Evolutionary conservation across 2,888 invertebrate species (phyloP), one percentile per base, ranked within the genome.

Genomic region (Cryptocephalus moraei): DNA sequence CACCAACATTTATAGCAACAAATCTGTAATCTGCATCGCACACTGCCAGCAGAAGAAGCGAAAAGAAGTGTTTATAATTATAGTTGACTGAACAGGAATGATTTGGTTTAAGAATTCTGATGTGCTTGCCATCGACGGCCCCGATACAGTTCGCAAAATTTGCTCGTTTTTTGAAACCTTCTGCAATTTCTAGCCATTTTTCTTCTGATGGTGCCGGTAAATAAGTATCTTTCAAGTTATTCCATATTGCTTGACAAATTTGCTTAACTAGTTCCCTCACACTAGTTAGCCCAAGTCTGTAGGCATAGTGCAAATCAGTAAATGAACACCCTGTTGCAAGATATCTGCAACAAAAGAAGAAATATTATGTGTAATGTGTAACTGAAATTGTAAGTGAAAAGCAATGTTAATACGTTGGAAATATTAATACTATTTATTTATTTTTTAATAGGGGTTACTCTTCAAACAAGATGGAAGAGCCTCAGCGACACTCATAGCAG

Each of bases 121-220:
- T 49, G 57, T 58, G 12, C 61, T 62, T 45, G 60, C 60, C 12
- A 62, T 50, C n/a, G n/a, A n/a, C n/a, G n/a, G n/a, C n/a, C n/a
- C n/a, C n/a, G n/a, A n/a, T n/a, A n/a, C n/a, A n/a, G n/a, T 45
- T 41, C 22, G 62, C 61, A 55, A 64, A 64, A 48, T 62, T 58
- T 43, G 59, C 52, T 46, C 49, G 50, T 56, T 14, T 53, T 33
- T 59, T 48, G 54, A 58, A 63, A 33, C 49, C 51, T 49, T 49
- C 32, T 40, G 56, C 55, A 36, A 61, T 60, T 49, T 49, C 56
- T 2, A 42, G 10, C 48, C 48, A 45, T 9, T 45, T 33, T n/a
- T 45, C 39, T 36, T 41, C 44, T 33, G 46, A 41, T 22, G 45
- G 50, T 13, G 22, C 13, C 22, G 46, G 46, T 31, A 51, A 46